Conservation (phyloP, 1,140 invertebrate species). For the Caenorhabditis tropicalis region DNA sequence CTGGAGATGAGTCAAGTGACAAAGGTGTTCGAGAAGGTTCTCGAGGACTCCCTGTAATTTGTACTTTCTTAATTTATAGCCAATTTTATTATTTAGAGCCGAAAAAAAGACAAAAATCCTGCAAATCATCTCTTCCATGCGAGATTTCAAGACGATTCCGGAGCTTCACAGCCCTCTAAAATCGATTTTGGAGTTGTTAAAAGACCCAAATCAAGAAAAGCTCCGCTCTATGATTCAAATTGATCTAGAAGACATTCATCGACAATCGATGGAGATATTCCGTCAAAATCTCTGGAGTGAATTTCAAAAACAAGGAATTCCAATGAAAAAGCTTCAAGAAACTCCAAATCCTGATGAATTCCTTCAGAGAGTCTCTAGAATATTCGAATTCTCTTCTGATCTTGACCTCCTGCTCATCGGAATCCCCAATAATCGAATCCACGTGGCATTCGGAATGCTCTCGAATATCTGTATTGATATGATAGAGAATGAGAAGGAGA, state of each 20-base stretch:
- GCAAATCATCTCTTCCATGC: neutral
- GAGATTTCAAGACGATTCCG: neutral
- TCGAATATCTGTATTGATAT: neutral
- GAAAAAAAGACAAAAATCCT: neutral
- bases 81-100: neutral
- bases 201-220: neutral
- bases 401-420: neutral
- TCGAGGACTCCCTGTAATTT: neutral
- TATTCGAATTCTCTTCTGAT: neutral
- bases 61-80: too few relatives aligned
- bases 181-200: neutral
- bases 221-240: neutral
- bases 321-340: neutral
- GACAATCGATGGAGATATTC: neutral
- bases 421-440: neutral
- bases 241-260: neutral
- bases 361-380: neutral
- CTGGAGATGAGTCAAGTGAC: neutral
- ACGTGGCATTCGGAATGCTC: neutral
- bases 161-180: neutral
- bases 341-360: neutral
- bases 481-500: neutral
- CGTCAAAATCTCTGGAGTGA: neutral
- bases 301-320: conserved; percentile 18
- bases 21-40: neutral